Evolutionary conservation across 1,140 invertebrate species (phyloP), one percentile per base, ranked within the genome.

Genomic region (Penaeus vannamei): DNA sequence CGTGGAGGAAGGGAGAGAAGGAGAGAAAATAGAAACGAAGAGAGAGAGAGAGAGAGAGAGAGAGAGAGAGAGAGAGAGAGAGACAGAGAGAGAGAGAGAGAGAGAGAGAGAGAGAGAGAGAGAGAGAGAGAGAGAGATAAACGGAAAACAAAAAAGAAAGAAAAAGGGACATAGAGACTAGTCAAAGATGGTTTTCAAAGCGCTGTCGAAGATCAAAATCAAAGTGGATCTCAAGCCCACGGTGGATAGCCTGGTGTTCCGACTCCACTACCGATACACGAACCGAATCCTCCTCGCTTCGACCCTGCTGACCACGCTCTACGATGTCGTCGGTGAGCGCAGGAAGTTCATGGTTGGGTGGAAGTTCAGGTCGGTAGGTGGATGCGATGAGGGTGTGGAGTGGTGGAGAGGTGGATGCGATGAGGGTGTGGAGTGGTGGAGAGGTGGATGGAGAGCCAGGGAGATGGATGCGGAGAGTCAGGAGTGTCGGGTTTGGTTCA

Each of bases 241-340:
- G 84, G 94, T 94, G 86, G 94, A 94, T 91, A 93, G 94, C 85
- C 91, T 93, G 26, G 92, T 94, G 26, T 94, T 95, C 91, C 92
- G 93, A 66, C 91, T 95, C 10, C 94, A 94, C 91, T 94, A 95
- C 90, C 92, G 93, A 79, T 93, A 93, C 86, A 94, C 94, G 10
- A 93, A 93, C 29, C 91, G 93, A 32, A 92, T 94, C 17, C 92
- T 95, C 19, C 92, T 95, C 64, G 93, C 93, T 29, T 94, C 93
- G 87, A 93, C 93, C 12, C 92, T 94, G 29, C 92, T 95, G 20
- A 64, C 87, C 53, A 89, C 87, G 10, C 69, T 89, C 7, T 89
- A 89, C 46, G 87, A 89, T 72, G 69, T 64, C 60, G 87, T 89
- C 29, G 87, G 87, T 89, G 76, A 72, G 87, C 61, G 26, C 26